Evolutionary conservation across 1,140 invertebrate genomes (phyloP).

Genomic region (Antheraea pernyi): DNA sequence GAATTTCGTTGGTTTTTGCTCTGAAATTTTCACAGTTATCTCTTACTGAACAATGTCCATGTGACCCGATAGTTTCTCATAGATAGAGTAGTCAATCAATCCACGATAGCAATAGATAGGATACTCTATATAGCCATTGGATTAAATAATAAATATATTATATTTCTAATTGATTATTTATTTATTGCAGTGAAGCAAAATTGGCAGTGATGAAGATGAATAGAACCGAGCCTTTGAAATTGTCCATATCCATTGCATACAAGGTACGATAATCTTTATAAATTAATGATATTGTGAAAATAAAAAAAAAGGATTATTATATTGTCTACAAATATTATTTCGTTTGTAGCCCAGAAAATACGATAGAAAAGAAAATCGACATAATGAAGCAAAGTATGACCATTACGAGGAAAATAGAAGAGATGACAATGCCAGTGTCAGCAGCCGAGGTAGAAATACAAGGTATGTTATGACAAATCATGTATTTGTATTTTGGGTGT

Average conservation of each 20-base stretch:
- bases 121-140: too few species aligned
- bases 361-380: background rate
- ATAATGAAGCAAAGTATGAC: background rate
- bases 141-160: background rate
- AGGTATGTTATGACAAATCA: conserved; percentile 27
- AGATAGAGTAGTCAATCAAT: too few species aligned
- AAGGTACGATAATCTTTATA: too few species aligned
- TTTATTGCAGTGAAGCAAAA: conserved; percentile 56
- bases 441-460: conserved; percentile 19
- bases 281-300: too few species aligned
- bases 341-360: background rate
- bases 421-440: conserved; percentile 24
- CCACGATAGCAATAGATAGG: too few species aligned
- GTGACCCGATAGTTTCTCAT: too few species aligned
- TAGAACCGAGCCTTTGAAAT: conserved; percentile 44
- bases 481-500: too few species aligned
- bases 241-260: conserved; percentile 45
- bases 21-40: too few species aligned
- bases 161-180: background rate
- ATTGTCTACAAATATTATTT: too few species aligned
- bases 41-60: too few species aligned
- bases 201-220: conserved; percentile 61
- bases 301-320: too few species aligned
- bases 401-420: background rate
- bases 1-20: too few species aligned